These are phyloP conservation scores for Drosophila vallismaia DNA, from an alignment of 2,888 invertebrate genomes.

Conservation along the genomic window DNA sequence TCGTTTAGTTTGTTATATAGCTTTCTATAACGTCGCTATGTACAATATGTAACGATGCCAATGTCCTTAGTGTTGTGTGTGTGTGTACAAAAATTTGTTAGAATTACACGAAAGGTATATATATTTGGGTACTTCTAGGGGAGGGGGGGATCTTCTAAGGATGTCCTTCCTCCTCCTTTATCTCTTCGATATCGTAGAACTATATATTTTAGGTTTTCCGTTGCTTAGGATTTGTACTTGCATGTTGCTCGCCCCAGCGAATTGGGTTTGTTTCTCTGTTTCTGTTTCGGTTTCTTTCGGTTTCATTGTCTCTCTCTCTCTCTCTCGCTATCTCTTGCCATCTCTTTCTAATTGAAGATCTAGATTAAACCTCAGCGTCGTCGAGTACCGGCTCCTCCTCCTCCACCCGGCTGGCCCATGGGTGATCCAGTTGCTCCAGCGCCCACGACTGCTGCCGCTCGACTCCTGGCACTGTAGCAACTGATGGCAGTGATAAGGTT, in stretches of 20 bases:
- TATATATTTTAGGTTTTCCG: slow-evolving; percentile 29
- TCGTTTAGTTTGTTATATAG: slow-evolving; percentile 12
- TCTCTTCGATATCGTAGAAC: slow-evolving; percentile 16
- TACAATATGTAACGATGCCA: slow-evolving; percentile 18
- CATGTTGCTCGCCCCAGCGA: slow-evolving; percentile 37
- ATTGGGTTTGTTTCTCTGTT: background rate
- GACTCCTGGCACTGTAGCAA: slow-evolving; percentile 52
- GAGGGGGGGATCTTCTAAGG: background rate
- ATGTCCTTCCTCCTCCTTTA: slow-evolving; percentile 1
- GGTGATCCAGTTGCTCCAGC: slow-evolving; percentile 2
- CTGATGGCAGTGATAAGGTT: slow-evolving; percentile 55
- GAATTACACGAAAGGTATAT: background rate
- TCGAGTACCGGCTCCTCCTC: background rate
- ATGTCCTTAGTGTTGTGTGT: background rate
- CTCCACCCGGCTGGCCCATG: slow-evolving; percentile 12
- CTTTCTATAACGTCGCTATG: slow-evolving; percentile 20
- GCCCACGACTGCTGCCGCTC: slow-evolving; percentile 39
- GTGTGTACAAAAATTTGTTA: slow-evolving; percentile 16
- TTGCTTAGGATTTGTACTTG: slow-evolving; percentile 46
- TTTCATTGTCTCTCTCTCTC: background rate
- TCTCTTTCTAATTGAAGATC: background rate
- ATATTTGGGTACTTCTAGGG: no score
- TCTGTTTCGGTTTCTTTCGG: background rate
- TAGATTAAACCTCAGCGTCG: slow-evolving; percentile 1
- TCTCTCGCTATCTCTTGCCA: background rate